Evolutionary conservation across 2,797 vertebrate genomes (phyloP), one percentile per base, ranked within the genome.

Genomic region (Muscicapa striata): DNA sequence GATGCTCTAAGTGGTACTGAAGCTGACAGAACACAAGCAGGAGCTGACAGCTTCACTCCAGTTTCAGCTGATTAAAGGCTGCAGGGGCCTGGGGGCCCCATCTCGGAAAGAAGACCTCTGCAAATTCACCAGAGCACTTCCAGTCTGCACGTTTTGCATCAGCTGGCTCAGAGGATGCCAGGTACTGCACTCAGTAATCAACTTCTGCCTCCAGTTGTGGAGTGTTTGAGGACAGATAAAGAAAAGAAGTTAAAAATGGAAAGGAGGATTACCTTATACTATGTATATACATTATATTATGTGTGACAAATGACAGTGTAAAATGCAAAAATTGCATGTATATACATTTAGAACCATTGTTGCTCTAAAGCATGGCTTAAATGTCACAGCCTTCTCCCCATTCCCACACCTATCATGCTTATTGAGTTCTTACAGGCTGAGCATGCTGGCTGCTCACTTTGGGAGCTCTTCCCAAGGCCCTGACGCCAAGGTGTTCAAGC

Each of bases 41-140:
- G 59, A 95, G 49, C 89, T 97, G 97, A 98, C 96, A 97, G 95
- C 89, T 94, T 96, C 94, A 91, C 94, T 97, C 95, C 68, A 87
- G 68, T 95, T 97, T 92, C 82, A 95, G 87, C 93, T 97, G 97
- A 97, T 98, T 96, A 97, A 97, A 97, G 90, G 90, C 91, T 97
- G 94, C 80, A 54, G 83, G 74, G 84, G 94, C 97, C 96, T 62
- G 82, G 91, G 94, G 94, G 94, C 68, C 75, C 66, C 24, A 52
- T 84, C 94, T 92, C 29, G 0, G 66, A 86, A 92, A 58, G 61
- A 95, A 38, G 89, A 94, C 87, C 87, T 75, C 94, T 93, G 64
- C 84, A 89, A 93, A 93, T 90, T 63, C 9, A 79, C 80, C 30
- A 78, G 41, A 94, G 66, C 84, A 30, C 62, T 94, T 84, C 63